Evolutionary conservation across 2,113 vertebrate genomes (phyloP).

Genomic region (Psilopogon haemacephalus): DNA sequence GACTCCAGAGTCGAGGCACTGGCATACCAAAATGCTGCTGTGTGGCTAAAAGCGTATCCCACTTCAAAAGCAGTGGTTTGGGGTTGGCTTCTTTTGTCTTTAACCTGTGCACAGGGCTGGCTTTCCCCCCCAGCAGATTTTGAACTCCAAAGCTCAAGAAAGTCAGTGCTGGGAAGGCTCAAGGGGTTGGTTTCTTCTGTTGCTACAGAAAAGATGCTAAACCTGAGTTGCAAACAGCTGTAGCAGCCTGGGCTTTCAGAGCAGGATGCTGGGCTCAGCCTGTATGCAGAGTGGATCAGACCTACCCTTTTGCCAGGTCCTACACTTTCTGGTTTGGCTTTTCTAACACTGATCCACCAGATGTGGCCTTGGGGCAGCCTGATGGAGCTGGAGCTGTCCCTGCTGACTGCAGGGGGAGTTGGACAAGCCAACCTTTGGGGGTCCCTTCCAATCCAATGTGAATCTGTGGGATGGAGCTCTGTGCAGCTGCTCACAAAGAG

Average conservation of each 20-base stretch:
- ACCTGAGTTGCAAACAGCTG: not conserved
- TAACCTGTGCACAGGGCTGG: not conserved
- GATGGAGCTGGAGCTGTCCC: too few species aligned
- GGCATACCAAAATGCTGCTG: not conserved
- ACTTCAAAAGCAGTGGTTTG: not conserved
- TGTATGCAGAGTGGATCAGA: not conserved
- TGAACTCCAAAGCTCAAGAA: not conserved
- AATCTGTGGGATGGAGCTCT: too few species aligned
- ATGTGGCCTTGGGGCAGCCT: not conserved
- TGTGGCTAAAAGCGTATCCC: not conserved
- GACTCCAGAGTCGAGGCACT: not conserved
- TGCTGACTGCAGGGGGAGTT: too few species aligned
- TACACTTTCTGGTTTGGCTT: not conserved
- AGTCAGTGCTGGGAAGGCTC: not conserved
- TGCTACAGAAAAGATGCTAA: not conserved
- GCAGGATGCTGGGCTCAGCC: not conserved
- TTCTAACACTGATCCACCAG: not conserved
- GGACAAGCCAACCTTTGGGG: too few species aligned
- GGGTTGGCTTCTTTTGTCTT: not conserved
- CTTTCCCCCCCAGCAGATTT: not conserved
- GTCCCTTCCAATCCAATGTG: too few species aligned
- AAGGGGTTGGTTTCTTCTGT: accelerated
- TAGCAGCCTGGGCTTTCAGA: not conserved
- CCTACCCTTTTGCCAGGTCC: not conserved
- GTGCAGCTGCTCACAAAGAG: not conserved